phyloP scores from a whole-genome alignment of 2,797 vertebrate species.

The Benthosema pterotum region DNA sequence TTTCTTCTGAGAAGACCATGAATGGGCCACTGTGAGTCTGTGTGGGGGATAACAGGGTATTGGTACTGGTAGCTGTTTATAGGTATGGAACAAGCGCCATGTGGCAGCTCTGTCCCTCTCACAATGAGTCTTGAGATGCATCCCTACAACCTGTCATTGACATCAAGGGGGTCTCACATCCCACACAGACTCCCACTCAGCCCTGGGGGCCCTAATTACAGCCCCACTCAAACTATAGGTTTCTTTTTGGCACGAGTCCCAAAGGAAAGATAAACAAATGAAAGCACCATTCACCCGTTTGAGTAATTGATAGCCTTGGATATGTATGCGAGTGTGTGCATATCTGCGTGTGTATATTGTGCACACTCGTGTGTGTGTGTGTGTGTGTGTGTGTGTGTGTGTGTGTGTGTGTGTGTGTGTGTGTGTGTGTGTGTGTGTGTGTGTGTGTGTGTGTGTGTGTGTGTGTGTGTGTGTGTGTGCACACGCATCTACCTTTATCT shows the following conservation, averaged over 20 bases:
- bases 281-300: conserved; percentile 1
- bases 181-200: background rate
- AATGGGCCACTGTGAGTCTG: conserved; percentile 5
- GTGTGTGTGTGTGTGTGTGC: too few species aligned
- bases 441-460: background rate
- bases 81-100: conserved; percentile 17
- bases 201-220: conserved; percentile 38
- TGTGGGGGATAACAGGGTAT: background rate
- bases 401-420: background rate
- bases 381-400: conserved; percentile 9
- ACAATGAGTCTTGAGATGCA: conserved; percentile 16
- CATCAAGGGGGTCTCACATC: conserved; percentile 17
- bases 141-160: conserved; percentile 48
- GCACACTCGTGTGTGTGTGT: conserved; percentile 5
- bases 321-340: background rate
- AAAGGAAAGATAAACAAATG: background rate
- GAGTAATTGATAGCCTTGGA: conserved; percentile 5
- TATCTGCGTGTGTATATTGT: too few species aligned
- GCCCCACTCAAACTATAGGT: conserved; percentile 16
- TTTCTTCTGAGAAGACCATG: conserved; percentile 17
- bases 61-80: conserved; percentile 26
- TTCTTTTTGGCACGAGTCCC: conserved; percentile 17
- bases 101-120: conserved; percentile 17
- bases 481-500: too few species aligned
- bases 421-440: background rate